Base-by-base conservation (phyloP, 2,888 invertebrate genomes). In the Chaetoderma sp. region DNA sequence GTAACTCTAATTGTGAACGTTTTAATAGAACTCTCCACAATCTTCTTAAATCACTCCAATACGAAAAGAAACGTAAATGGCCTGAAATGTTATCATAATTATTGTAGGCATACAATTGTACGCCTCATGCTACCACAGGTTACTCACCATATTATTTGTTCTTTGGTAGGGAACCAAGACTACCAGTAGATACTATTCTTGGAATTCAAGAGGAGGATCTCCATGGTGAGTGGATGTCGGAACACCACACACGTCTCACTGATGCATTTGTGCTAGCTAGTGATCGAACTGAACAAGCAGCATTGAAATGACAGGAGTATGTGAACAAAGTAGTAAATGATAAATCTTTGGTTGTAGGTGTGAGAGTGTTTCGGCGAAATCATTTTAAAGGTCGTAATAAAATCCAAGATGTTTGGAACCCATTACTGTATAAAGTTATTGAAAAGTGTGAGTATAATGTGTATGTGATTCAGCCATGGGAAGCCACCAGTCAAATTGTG, bases 1-100 rank as follows among this genome's bases (percentile, higher is more conserved):
- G 73, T 3, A 73, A 75, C 42, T 64, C 63, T 1, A 66, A 72
- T 18, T 73, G 72, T 49, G 71, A 77, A 61, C 28, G 73, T 6
- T 74, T 77, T 49, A 73, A 75, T 59, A 10, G 70, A 1, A 71
- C 71, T 0, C 27, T 75, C 5, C 71, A 71, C 28, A 56, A 72
- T 25, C 52, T 73, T 45, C 42, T 74, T 4, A 55, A 65, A 0
- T 66, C 68, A 8, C 54, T 74, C 4, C 52, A 59, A 25, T 55
- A 59, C 30, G 59, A 63, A 13, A 13, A 64, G 36, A 73, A 73
- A 56, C 18, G 47, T 4, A 60, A 60, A 28, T 75, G 72, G 73
- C 68, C 72, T 1, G 56, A 64, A n/a, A 56, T 63, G 18, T 36
- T 74, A n/a, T 65, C 65, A 13, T 57, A 66, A 42, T 36, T 72